A percentile compares a stretch with the other conserved stretches of the same genome.
Evolutionary conservation across 2,797 vertebrate species (phyloP).

Genomic region (Pteronotus mesoamericanus): DNA sequence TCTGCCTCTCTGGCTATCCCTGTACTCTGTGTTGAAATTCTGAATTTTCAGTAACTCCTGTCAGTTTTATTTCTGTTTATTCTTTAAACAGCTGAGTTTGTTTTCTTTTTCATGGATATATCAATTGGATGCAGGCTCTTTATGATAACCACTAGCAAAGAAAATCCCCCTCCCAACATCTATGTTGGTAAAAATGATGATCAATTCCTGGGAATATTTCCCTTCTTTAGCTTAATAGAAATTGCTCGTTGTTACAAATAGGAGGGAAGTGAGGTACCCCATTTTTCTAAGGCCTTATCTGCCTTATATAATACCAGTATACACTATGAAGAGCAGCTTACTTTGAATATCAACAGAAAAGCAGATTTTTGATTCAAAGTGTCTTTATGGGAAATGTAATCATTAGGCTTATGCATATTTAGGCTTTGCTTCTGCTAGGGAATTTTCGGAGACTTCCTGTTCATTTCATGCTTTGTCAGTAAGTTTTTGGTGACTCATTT

Average conservation of each 20-base stretch:
- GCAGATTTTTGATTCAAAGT: background rate
- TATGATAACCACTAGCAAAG: background rate
- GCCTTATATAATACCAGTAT: background rate
- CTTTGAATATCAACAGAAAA: background rate
- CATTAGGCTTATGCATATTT: background rate
- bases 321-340: background rate
- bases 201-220: background rate
- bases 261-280: background rate
- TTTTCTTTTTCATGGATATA: background rate
- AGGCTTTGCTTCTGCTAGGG: background rate
- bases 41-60: background rate
- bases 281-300: background rate
- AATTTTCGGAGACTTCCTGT: background rate
- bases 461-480: background rate
- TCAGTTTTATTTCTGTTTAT: background rate
- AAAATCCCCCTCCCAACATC: background rate
- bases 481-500: background rate
- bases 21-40: background rate
- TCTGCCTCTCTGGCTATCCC: background rate
- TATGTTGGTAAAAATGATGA: background rate
- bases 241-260: background rate
- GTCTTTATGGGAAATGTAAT: background rate
- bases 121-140: background rate
- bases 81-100: background rate
- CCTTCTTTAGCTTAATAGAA: background rate